Evolutionary conservation across 2,888 invertebrate species (phyloP).

Genomic region (Drosophila koepferae): DNA sequence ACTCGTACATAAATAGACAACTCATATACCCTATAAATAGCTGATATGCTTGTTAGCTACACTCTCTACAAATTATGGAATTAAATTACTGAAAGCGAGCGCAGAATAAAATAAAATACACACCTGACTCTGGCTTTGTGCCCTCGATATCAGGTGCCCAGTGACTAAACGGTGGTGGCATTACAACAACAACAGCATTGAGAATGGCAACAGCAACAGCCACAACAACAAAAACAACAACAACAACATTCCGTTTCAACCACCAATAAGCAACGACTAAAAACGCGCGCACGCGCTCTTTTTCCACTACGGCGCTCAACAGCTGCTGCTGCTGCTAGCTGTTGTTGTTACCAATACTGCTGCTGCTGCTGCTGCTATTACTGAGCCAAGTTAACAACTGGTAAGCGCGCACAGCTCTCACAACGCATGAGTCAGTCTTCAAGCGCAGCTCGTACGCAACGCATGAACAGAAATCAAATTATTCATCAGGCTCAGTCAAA

Average conservation of each 20-base stretch:
- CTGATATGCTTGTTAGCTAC: slow-evolving; percentile 11
- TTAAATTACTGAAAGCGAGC: slow-evolving; percentile 12
- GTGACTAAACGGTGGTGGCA: slow-evolving; percentile 46
- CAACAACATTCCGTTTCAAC: slow-evolving; percentile 10
- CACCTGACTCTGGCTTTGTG: slow-evolving; percentile 67
- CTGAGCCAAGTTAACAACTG: slow-evolving; percentile 69
- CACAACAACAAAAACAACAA: slow-evolving; percentile 5
- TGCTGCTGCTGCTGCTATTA: slow-evolving; percentile 24
- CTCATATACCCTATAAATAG: slow-evolving; percentile 10
- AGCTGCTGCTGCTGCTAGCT: slow-evolving; percentile 50
- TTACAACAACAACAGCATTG: slow-evolving; percentile 32
- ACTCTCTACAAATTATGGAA: slow-evolving; percentile 14
- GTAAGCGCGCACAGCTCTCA: slow-evolving; percentile 40
- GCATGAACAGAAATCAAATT: slow-evolving; percentile 33
- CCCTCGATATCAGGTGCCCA: slow-evolving; percentile 45
- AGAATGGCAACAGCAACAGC: slow-evolving; percentile 24
- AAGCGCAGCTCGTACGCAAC: slow-evolving; percentile 72
- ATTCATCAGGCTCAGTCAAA: slow-evolving; percentile 16
- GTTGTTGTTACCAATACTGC: not conserved
- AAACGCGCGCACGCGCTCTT: slow-evolving; percentile 78
- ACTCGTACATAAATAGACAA: not conserved
- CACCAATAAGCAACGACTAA: slow-evolving; percentile 32
- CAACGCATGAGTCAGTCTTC: slow-evolving; percentile 77
- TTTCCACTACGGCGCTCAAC: slow-evolving; percentile 38
- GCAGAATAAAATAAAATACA: slow-evolving; percentile 28